These are phyloP conservation scores for Cydia fagiglandana DNA, from an alignment of 1,140 invertebrate species.

Conservation along the genomic window DNA sequence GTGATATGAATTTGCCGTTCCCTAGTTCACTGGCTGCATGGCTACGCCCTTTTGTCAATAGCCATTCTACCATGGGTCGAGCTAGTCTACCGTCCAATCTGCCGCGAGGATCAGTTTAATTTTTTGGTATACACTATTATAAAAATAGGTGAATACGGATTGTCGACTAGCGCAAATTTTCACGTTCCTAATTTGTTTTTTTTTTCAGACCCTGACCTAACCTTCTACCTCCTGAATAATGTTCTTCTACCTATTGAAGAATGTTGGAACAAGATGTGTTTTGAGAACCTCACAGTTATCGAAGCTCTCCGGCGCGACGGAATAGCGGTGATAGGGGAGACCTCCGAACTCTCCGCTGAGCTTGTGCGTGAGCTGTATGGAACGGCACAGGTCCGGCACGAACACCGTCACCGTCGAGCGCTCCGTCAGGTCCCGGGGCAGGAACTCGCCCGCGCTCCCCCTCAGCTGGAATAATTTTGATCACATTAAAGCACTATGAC, in stretches of 20 bases:
- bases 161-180: too few relatives aligned
- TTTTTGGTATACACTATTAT: too few relatives aligned
- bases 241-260: constrained; percentile 6
- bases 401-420: constrained; percentile 81
- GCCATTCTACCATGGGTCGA: too few relatives aligned
- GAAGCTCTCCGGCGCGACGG: constrained; percentile 79
- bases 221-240: neutral
- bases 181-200: too few relatives aligned
- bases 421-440: constrained; percentile 81
- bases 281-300: constrained; percentile 80
- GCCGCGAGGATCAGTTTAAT: too few relatives aligned
- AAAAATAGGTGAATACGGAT: too few relatives aligned
- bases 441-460: constrained; percentile 89
- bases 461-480: constrained; percentile 62
- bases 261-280: constrained; percentile 48
- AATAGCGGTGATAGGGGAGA: constrained; percentile 80
- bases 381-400: constrained; percentile 85
- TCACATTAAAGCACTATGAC: neutral
- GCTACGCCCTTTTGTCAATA: too few relatives aligned
- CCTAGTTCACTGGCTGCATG: too few relatives aligned
- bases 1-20: too few relatives aligned
- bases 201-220: too few relatives aligned
- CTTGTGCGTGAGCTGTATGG: constrained; percentile 80
- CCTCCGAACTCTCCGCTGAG: constrained; percentile 77
- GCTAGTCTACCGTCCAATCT: too few relatives aligned